phyloP scores from a whole-genome alignment of 2,797 vertebrate species.

The Lerista edwardsae region DNA sequence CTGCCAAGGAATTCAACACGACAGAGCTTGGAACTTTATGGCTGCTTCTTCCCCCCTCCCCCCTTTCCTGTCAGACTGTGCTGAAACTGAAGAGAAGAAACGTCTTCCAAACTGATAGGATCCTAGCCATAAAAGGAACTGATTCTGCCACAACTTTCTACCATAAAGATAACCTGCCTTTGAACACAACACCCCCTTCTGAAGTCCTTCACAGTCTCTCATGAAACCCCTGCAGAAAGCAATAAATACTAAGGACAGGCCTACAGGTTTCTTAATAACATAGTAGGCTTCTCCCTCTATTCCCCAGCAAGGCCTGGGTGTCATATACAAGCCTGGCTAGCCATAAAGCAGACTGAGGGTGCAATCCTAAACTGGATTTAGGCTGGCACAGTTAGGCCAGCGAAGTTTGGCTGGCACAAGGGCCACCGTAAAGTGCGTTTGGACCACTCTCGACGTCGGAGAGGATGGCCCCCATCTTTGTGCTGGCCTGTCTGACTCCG shows the following conservation, averaged over 20 bases:
- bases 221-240: constrained; percentile 48
- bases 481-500: too few relatives aligned
- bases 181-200: constrained; percentile 7
- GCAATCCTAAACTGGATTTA: too few relatives aligned
- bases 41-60: background rate
- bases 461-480: too few relatives aligned
- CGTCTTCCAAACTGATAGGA: constrained; percentile 1
- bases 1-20: constrained; percentile 62
- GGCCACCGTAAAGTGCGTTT: too few relatives aligned
- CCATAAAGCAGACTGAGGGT: too few relatives aligned
- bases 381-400: too few relatives aligned
- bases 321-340: too few relatives aligned
- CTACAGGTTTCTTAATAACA: background rate
- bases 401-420: too few relatives aligned
- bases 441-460: too few relatives aligned
- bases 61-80: constrained; percentile 33
- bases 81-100: constrained; percentile 51
- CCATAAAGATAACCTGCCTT: constrained; percentile 31
- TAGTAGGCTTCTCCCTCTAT: background rate
- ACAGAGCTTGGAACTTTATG: constrained; percentile 50
- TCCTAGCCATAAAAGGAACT: background rate
- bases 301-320: background rate
- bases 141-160: background rate
- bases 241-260: constrained; percentile 28
- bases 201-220: constrained; percentile 10